A percentile compares a stretch with the other conserved stretches of the same genome.
Evolutionary conservation across 1,140 invertebrate genomes (phyloP).

Genomic region (Branchinecta lynchi): DNA sequence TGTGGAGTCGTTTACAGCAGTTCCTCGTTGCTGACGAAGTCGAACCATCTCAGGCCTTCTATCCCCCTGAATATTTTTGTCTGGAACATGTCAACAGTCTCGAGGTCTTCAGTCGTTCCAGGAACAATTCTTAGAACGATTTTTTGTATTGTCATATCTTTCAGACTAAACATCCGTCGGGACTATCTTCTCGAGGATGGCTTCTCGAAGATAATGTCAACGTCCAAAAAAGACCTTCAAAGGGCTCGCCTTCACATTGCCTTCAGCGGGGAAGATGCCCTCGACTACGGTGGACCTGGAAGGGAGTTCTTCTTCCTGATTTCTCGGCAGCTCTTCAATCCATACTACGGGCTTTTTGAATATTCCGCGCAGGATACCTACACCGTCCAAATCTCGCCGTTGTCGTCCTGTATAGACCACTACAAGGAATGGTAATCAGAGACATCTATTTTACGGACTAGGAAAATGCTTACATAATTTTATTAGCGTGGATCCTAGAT

Average conservation of each 20-base stretch:
- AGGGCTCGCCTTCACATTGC: constrained; percentile 86
- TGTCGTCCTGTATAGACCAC: constrained; percentile 96
- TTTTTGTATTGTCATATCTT: constrained; percentile 24
- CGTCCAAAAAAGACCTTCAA: constrained; percentile 84
- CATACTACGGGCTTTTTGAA: constrained; percentile 94
- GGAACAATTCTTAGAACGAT: too few relatives aligned
- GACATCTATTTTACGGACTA: too few relatives aligned
- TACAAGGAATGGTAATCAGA: constrained; percentile 73
- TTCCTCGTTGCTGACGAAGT: too few relatives aligned
- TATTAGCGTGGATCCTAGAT: too few relatives aligned
- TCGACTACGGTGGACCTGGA: constrained; percentile 93
- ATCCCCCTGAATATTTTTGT: neutral
- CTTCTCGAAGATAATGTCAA: constrained; percentile 90
- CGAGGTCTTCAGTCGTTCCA: too few relatives aligned
- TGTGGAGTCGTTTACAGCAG: too few relatives aligned
- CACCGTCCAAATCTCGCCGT: constrained; percentile 90
- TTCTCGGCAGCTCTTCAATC: constrained; percentile 90
- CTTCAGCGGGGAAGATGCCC: constrained; percentile 88
- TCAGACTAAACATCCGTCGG: constrained; percentile 73
- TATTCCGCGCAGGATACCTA: constrained; percentile 96
- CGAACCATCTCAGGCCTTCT: too few relatives aligned
- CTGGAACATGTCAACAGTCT: neutral
- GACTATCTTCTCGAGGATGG: constrained; percentile 89
- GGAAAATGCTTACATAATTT: too few relatives aligned
- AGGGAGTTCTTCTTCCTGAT: constrained; percentile 94